A percentile compares a stretch with the other conserved stretches of the same genome.
Conservation (phyloP, 2,113 vertebrate species). For the Cryptomyrus ogoouensis region DNA sequence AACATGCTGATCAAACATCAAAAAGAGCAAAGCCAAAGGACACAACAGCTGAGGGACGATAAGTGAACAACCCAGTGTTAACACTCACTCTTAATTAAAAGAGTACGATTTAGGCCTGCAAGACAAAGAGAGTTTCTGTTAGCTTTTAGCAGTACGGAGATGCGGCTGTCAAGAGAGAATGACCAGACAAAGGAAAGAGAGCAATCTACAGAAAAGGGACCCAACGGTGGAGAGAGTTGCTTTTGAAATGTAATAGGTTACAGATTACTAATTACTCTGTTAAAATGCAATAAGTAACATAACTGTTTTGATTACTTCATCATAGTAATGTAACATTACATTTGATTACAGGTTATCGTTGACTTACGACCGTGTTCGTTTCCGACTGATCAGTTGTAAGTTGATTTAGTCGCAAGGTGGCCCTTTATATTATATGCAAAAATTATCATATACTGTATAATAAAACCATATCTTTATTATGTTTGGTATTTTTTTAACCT, state of each 20-base stretch:
- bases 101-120: constrained; percentile 74
- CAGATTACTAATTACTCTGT: not conserved
- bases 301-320: not conserved
- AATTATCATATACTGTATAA: too few species aligned
- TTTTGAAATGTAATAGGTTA: not conserved
- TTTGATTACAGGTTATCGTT: not conserved
- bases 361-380: too few species aligned
- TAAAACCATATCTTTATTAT: too few species aligned
- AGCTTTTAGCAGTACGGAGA: not conserved
- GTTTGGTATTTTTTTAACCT: too few species aligned
- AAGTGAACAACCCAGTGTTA: constrained; percentile 27
- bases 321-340: not conserved
- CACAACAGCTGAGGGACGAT: not conserved
- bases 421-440: too few species aligned
- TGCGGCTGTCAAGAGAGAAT: not conserved
- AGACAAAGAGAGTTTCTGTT: constrained; percentile 56
- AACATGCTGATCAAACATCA: not conserved
- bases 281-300: not conserved
- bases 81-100: constrained; percentile 81
- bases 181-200: not conserved
- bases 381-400: too few species aligned
- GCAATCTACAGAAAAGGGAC: not conserved
- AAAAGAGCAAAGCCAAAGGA: not conserved
- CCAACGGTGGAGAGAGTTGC: not conserved
- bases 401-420: too few species aligned